Conservation (phyloP, 37 sponge, comb jelly and placozoan genomes). For the Beroe ovata region DNA sequence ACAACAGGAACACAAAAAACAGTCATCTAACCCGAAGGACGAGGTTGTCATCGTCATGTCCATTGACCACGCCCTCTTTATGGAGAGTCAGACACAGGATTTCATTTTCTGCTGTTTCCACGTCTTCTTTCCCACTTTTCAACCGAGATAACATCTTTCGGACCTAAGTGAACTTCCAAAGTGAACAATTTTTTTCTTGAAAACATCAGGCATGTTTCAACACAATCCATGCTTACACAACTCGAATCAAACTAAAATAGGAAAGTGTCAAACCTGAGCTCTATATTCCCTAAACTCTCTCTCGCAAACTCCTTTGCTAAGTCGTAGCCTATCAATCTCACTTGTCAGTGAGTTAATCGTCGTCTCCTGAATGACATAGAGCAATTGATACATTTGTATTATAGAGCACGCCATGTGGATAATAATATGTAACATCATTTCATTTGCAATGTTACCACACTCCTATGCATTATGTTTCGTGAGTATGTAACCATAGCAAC, state of each 20-base stretch:
- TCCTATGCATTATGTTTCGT: too few relatives aligned
- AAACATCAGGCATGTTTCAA: too few relatives aligned
- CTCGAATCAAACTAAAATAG: background rate
- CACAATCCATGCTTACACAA: too few relatives aligned
- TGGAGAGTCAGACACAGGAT: conserved; percentile 17
- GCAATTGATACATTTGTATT: too few relatives aligned
- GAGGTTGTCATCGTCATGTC: background rate
- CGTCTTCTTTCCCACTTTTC: conserved; percentile 38
- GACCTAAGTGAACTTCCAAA: too few relatives aligned
- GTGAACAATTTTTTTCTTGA: too few relatives aligned
- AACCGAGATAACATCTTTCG: conserved; percentile 27
- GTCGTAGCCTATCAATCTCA: conserved; percentile 56
- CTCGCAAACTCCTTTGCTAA: conserved; percentile 68
- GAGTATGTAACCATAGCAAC: too few relatives aligned
- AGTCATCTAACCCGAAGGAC: background rate
- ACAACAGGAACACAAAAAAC: too few relatives aligned
- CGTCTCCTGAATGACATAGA: conserved; percentile 68
- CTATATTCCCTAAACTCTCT: conserved; percentile 70
- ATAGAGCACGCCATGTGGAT: too few relatives aligned
- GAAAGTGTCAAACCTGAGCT: conserved; percentile 23
- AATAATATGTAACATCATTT: too few relatives aligned
- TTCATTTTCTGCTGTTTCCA: conserved; percentile 52
- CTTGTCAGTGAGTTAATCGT: conserved; percentile 69
- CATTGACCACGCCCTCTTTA: conserved; percentile 27
- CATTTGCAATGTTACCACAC: too few relatives aligned